Conservation (phyloP, 2,797 vertebrate species). For the Discoglossus pictus region DNA sequence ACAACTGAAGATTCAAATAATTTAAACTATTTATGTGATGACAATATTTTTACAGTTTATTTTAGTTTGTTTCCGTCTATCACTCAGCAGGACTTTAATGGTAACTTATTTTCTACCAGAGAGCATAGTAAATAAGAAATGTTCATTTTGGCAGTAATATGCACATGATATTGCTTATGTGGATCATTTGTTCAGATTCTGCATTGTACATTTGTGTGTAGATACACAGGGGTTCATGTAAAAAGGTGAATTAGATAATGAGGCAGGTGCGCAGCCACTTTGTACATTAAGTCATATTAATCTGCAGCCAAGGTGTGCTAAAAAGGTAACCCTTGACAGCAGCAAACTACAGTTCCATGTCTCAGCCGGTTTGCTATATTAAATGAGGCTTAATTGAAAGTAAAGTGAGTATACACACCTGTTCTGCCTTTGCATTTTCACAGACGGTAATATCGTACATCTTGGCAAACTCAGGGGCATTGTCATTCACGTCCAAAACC, state of each 20-base stretch:
- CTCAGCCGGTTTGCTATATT: slow-evolving; percentile 45
- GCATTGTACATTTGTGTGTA: no score
- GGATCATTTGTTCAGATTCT: no score
- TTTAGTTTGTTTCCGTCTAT: no score
- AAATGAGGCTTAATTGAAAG: slow-evolving; percentile 26
- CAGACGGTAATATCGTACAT: slow-evolving; percentile 92
- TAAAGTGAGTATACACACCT: slow-evolving; percentile 72
- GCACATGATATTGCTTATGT: no score
- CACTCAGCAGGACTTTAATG: no score
- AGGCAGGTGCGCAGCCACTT: background rate
- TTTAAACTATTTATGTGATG: background rate
- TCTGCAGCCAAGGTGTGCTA: slow-evolving; percentile 4
- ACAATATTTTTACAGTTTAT: no score
- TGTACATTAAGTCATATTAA: slow-evolving; percentile 3
- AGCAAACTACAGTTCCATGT: background rate
- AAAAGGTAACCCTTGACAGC: background rate
- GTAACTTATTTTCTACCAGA: no score
- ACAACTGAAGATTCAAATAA: background rate
- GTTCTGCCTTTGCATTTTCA: slow-evolving; percentile 89
- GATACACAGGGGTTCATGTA: no score
- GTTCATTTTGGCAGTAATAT: no score
- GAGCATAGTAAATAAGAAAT: no score
- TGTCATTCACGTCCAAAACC: slow-evolving; percentile 92
- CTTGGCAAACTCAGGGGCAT: slow-evolving; percentile 86
- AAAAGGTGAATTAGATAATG: slow-evolving; percentile 8